phyloP scores from a whole-genome alignment of 2,888 invertebrate genomes.

The Drosophila anomelani region DNA sequence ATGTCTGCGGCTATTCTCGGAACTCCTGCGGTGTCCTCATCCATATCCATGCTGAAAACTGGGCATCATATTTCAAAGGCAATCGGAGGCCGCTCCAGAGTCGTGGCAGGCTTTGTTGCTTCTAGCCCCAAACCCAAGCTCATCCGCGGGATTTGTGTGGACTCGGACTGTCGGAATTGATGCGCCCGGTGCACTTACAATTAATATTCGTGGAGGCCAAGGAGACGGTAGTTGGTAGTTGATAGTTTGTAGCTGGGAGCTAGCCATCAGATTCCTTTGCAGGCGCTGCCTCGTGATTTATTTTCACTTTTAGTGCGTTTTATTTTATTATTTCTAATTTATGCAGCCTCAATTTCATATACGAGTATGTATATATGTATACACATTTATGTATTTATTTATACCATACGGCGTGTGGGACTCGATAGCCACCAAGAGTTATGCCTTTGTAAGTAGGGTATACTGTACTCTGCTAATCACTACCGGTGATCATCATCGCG shows the following conservation, averaged over 20 bases:
- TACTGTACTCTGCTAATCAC: neutral
- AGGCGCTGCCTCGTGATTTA: slow-evolving; percentile 61
- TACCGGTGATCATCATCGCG: slow-evolving; percentile 48
- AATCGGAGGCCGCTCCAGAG: slow-evolving; percentile 15
- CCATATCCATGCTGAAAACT: slow-evolving; percentile 59
- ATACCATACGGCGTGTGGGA: neutral
- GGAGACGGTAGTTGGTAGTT: neutral
- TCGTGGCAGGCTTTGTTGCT: slow-evolving; percentile 42
- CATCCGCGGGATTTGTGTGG: slow-evolving; percentile 15
- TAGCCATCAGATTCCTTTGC: slow-evolving; percentile 55
- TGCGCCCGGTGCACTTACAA: slow-evolving; percentile 62
- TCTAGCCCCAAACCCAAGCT: slow-evolving; percentile 28
- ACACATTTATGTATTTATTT: too few relatives aligned
- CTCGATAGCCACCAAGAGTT: neutral
- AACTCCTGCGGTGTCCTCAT: slow-evolving; percentile 52
- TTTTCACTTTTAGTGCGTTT: slow-evolving; percentile 77
- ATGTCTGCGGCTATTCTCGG: slow-evolving; percentile 46
- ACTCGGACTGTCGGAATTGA: slow-evolving; percentile 42
- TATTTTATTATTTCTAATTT: slow-evolving; percentile 79
- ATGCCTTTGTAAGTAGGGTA: neutral
- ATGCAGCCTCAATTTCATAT: slow-evolving; percentile 38
- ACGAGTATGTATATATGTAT: too few relatives aligned
- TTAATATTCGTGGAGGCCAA: slow-evolving; percentile 61
- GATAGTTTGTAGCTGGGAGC: slow-evolving; percentile 35
- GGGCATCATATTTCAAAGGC: slow-evolving; percentile 73